A percentile compares a stretch with the other conserved stretches of the same genome.
These are phyloP conservation scores for Mycalesis mineus DNA, from an alignment of 2,888 invertebrate genomes.

Conservation along the genomic window DNA sequence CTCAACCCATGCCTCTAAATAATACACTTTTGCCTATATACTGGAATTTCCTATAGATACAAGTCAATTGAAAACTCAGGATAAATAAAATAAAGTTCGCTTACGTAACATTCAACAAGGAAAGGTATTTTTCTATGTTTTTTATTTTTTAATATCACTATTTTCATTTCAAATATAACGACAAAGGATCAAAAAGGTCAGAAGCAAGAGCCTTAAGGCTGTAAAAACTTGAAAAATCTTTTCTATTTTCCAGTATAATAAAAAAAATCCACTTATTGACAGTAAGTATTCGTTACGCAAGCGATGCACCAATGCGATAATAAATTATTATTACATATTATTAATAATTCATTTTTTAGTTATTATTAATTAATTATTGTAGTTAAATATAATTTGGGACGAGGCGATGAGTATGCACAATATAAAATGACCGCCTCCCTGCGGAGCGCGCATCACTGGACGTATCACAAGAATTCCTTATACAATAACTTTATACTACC, in stretches of 20 bases:
- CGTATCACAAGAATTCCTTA: conserved; percentile 74
- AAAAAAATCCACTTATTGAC: too few relatives aligned
- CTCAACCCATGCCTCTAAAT: conserved; percentile 33
- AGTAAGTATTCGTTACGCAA: too few relatives aligned
- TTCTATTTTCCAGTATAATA: too few relatives aligned
- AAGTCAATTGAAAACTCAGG: background rate
- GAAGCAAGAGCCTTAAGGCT: too few relatives aligned
- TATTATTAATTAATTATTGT: background rate
- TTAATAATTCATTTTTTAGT: background rate
- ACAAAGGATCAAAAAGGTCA: too few relatives aligned
- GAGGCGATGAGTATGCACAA: conserved; percentile 33
- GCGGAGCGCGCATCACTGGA: conserved; percentile 58
- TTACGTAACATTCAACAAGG: too few relatives aligned
- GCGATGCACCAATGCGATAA: conserved; percentile 17
- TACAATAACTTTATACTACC: conserved; percentile 63
- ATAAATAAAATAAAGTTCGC: background rate
- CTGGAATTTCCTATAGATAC: background rate
- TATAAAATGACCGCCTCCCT: conserved; percentile 28
- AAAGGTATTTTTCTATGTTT: too few relatives aligned
- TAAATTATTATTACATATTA: background rate
- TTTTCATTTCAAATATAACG: too few relatives aligned
- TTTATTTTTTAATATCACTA: too few relatives aligned
- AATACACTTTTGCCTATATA: background rate
- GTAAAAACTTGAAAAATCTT: too few relatives aligned
- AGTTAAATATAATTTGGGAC: background rate